Evolutionary conservation across 2,888 invertebrate species (phyloP), one percentile per base, ranked within the genome.

Genomic region (Lasiommata megera): DNA sequence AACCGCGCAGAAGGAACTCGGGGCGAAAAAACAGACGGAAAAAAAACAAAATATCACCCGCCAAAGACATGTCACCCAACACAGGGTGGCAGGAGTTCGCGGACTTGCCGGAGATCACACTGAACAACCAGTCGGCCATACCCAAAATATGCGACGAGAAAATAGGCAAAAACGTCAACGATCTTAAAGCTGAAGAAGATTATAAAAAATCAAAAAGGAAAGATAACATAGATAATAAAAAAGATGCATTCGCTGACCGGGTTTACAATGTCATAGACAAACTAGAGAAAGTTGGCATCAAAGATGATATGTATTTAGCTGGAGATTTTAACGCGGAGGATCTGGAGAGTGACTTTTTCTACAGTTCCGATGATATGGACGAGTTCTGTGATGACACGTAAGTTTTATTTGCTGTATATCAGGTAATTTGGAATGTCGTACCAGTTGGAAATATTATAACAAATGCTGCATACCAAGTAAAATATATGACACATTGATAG

Each of bases 101-200:
- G 0, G 66, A 70, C 1, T 54, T 53, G 41, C 34, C 62, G 8
- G 57, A 66, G 50, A 29, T 18, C n/a, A 38, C 62, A 1, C 6
- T 73, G 54, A 76, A 84, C 67, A 82, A 84, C 59, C 69, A 73
- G 8, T 58, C 73, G 0, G 18, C 64, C 0, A 71, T 73, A 3
- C 68, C 71, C 1, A 83, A 82, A 56, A 63, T 67, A 0, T 67
- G 69, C n/a, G 77, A 76, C 41, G 78, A 75, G 0, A 79, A 70
- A 1, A 68, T 88, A 0, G 89, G 88, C 0, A 87, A 87, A 44
- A 88, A 88, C 44, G 89, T 88, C 0, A 89, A 89, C 37, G 75
- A 86, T 57, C 62, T 89, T 0, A 72, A 67, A 17, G 8, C 11
- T 1, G 46, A 44, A 28, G 67, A 67, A 0, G 69, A 72, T 17